Base-by-base conservation (phyloP, 1,140 invertebrate genomes). In the Zaprionus davidi region DNA sequence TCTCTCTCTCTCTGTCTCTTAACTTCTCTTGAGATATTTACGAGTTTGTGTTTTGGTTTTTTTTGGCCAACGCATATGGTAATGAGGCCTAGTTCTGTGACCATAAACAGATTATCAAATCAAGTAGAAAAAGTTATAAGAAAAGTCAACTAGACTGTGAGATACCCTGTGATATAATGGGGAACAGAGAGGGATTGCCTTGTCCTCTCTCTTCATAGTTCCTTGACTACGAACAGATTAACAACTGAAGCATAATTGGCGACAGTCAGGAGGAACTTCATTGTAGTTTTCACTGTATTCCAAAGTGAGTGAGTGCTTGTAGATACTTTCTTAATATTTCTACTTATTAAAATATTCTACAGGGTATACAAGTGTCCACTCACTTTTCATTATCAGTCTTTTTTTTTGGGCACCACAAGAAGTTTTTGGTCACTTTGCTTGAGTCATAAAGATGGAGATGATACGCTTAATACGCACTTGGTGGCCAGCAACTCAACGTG, bases 41-140 rank as follows among this genome's bases (percentile, higher is more conserved):
- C 65, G 65, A 66, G 34, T 71, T 49, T 64, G 49, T 46, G 12
- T 15, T 17, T 67, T 24, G 5, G 20, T 51, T 51, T 57, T 51
- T 51, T 59, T 20, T 34, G 44, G 41, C 53, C 63, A 51, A 56
- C 76, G 36, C 84, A 62, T 88, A 88, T 87, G 84, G 74, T 88
- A 87, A 87, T 84, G 81, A 87, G 84, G 78, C 84, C 85, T 81
- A 88, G 84, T 84, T 88, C 66, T 84, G 49, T 70, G 78, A 56
- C 81, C 75, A 81, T 84, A 90, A 90, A 81, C 78, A 79, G 81
- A 81, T 88, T 88, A 90, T 76, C 62, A 65, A 57, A 64, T 46
- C 41, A 17, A 9, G 41, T n/a, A 9, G 7, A 46, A 46, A 46
- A 46, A 46, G 7, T 17, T 41, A 5, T 6, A 6, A n/a, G 38